Evolutionary conservation across 2,888 invertebrate genomes (phyloP), one percentile per base, ranked within the genome.

Genomic region (Thymelicus acteon): DNA sequence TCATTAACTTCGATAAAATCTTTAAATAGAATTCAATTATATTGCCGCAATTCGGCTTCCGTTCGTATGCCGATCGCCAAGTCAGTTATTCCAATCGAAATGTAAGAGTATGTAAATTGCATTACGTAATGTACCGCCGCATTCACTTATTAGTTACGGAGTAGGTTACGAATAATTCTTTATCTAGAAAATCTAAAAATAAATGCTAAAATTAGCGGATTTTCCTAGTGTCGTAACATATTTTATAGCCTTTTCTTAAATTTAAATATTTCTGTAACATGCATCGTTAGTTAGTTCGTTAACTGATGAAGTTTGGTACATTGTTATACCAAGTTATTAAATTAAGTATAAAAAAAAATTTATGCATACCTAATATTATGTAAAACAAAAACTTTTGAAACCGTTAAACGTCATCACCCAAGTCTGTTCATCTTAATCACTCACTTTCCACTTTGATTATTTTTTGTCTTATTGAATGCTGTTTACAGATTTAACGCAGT

Each of bases 1-100:
- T 83, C 87, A 80, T 89, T 91, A 91, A 89, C 84, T 81, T 77
- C 80, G 90, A 91, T 91, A 87, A 76, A 72, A 91, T 91, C 90
- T 72, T 75, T 73, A 73, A 52, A 52, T 37, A 52, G 69, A 72
- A 70, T 72, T 69, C 62, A 66, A 68, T 72, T 71, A 54, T 49
- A 71, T 71, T 71, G 60, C 44, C 58, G 60, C 62, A 64, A 65
- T 52, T 52, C 10, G 31, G 15, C 44, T n/a, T 71, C 48, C 70
- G 60, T 19, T 64, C 7, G 57, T 63, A 47, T 58, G 37, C 39
- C 60, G 60, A 67, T 67, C 49, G 67, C 60, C 13, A 12, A 67
- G 72, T 75, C 63, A 70, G 77, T 82, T 82, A 80, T 82, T 82
- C 77, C 85, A 83, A 78, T 48, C 48, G 19, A 13, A 57, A 57